Conservation (phyloP, 2,888 invertebrate genomes). For the Thysanoteuthis rhombus region DNA sequence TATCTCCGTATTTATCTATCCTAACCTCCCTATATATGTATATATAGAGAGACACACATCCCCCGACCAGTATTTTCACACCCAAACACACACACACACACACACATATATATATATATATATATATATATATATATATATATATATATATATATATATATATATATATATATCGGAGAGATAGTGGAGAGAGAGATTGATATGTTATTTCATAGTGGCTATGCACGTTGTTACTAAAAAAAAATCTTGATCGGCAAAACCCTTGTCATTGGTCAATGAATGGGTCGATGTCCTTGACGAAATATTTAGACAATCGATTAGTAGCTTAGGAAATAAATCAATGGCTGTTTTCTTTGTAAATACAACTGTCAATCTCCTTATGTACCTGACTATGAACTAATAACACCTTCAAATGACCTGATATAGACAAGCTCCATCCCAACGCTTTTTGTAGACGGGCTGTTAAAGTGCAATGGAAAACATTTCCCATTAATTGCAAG, state of each 20-base stretch:
- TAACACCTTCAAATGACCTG: background rate
- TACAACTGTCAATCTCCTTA: background rate
- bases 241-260: background rate
- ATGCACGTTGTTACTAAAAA: background rate
- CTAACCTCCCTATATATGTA: no score
- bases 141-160: background rate
- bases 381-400: background rate
- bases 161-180: conserved; percentile 22
- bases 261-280: background rate
- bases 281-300: background rate
- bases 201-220: no score
- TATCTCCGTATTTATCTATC: no score
- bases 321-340: background rate
- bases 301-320: background rate
- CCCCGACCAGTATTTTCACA: background rate
- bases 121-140: conserved; percentile 20
- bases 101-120: background rate
- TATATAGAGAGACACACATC: no score
- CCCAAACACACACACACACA: background rate
- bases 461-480: background rate
- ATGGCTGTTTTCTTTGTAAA: background rate
- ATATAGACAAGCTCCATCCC: background rate
- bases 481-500: background rate
- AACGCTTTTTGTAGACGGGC: background rate
- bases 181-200: no score